phyloP scores from a whole-genome alignment of 2,888 invertebrate species.

The Eupithecia subfuscata region DNA sequence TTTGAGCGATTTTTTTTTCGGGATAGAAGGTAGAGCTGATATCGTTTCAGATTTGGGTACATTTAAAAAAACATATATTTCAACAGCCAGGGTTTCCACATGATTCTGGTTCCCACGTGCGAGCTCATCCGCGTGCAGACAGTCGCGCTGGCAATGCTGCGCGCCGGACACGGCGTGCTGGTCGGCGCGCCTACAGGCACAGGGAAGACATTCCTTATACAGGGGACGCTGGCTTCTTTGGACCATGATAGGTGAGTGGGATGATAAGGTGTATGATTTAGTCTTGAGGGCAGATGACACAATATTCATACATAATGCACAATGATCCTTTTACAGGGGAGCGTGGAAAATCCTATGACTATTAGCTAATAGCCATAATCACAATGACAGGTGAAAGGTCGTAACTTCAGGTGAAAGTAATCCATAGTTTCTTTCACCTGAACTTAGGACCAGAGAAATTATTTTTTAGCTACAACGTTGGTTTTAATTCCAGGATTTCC shows the following conservation, averaged over 20 bases:
- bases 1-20: too few species aligned
- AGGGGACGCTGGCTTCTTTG: slow-evolving; percentile 85
- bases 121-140: slow-evolving; percentile 94
- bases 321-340: too few species aligned
- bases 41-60: background rate
- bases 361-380: too few species aligned
- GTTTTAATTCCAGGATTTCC: too few species aligned
- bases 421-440: too few species aligned
- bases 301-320: too few species aligned
- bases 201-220: slow-evolving; percentile 92
- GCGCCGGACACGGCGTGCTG: slow-evolving; percentile 87
- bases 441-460: too few species aligned
- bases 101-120: slow-evolving; percentile 93
- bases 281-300: too few species aligned
- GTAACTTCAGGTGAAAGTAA: too few species aligned
- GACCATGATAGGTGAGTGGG: slow-evolving; percentile 70
- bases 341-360: too few species aligned
- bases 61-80: background rate
- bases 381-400: too few species aligned
- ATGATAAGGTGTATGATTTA: background rate
- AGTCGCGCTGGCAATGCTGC: slow-evolving; percentile 87
- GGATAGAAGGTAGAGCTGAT: too few species aligned
- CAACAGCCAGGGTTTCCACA: slow-evolving; percentile 89
- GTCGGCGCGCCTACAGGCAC: slow-evolving; percentile 94
- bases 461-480: background rate